phyloP scores from a whole-genome alignment of 2,113 vertebrate genomes.

The Cyprinodon brontotheroides region DNA sequence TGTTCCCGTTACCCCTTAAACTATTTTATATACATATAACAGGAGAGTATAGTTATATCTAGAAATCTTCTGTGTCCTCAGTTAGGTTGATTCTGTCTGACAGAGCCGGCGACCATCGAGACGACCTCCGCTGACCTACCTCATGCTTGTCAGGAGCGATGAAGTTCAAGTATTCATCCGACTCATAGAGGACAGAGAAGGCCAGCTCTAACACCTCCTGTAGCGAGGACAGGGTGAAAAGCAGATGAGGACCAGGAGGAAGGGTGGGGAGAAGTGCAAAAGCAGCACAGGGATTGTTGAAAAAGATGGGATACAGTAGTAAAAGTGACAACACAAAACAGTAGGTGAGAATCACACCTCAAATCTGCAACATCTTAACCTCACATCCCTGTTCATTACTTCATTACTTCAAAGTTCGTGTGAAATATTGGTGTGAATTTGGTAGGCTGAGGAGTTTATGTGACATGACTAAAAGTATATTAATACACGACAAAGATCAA shows the following conservation, averaged over 20 bases:
- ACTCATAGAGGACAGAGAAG: slow-evolving; percentile 97
- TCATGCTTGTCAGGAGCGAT: slow-evolving; percentile 99
- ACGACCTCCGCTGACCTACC: slow-evolving; percentile 77
- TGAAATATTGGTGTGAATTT: background rate
- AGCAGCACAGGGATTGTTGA: background rate
- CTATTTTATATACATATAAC: background rate
- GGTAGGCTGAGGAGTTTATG: background rate
- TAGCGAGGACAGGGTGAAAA: slow-evolving; percentile 51
- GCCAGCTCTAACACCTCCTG: slow-evolving; percentile 97
- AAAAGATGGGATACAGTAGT: slow-evolving; percentile 3
- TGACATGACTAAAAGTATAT: background rate
- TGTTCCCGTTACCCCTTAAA: background rate
- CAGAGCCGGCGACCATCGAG: slow-evolving; percentile 10
- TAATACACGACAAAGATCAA: background rate
- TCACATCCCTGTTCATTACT: too few relatives aligned
- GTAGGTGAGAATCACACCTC: background rate
- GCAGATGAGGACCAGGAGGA: slow-evolving; percentile 5
- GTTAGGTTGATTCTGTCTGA: slow-evolving; percentile 14
- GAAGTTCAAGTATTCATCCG: slow-evolving; percentile 97
- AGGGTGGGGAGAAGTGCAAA: background rate
- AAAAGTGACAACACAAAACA: background rate
- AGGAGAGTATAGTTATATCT: too few relatives aligned
- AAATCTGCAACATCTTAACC: background rate
- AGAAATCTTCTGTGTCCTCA: background rate
- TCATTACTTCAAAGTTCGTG: too few relatives aligned